phyloP scores from a whole-genome alignment of 2,113 vertebrate species.

The Ammodytes dubius region DNA sequence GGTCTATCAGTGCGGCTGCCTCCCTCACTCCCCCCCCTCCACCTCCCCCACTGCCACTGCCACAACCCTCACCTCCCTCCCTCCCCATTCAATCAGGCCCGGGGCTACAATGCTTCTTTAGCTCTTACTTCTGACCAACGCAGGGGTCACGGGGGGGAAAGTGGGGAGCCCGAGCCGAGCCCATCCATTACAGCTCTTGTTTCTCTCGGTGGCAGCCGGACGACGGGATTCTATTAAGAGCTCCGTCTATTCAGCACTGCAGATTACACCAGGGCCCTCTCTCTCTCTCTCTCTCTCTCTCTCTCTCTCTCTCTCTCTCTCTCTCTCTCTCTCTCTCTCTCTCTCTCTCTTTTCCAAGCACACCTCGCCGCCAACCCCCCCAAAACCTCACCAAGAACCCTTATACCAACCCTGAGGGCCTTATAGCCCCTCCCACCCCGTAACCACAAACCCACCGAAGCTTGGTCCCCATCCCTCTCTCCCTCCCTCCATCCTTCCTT shows the following conservation, averaged over 20 bases:
- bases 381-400: slow-evolving; percentile 64
- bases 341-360: slow-evolving; percentile 27
- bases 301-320: no score
- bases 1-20: slow-evolving; percentile 93
- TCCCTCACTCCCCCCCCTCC: slow-evolving; percentile 44
- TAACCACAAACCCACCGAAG: slow-evolving; percentile 26
- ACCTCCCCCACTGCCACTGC: slow-evolving; percentile 59
- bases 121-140: slow-evolving; percentile 97
- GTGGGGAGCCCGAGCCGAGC: slow-evolving; percentile 81
- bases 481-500: slow-evolving; percentile 2
- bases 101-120: slow-evolving; percentile 98
- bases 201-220: slow-evolving; percentile 91
- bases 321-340: no score
- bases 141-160: slow-evolving; percentile 90
- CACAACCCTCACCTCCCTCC: slow-evolving; percentile 73
- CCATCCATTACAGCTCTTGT: slow-evolving; percentile 94
- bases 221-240: slow-evolving; percentile 94
- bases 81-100: slow-evolving; percentile 98
- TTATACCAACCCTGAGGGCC: slow-evolving; percentile 68
- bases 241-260: slow-evolving; percentile 87
- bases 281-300: not conserved
- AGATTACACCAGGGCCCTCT: slow-evolving; percentile 86
- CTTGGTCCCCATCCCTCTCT: slow-evolving; percentile 2
- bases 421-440: slow-evolving; percentile 38
- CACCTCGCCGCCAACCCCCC: slow-evolving; percentile 73